A percentile compares a stretch with the other conserved stretches of the same genome.
Evolutionary conservation across 2,113 vertebrate genomes (phyloP).

Genomic region (Picathartes gymnocephalus): DNA sequence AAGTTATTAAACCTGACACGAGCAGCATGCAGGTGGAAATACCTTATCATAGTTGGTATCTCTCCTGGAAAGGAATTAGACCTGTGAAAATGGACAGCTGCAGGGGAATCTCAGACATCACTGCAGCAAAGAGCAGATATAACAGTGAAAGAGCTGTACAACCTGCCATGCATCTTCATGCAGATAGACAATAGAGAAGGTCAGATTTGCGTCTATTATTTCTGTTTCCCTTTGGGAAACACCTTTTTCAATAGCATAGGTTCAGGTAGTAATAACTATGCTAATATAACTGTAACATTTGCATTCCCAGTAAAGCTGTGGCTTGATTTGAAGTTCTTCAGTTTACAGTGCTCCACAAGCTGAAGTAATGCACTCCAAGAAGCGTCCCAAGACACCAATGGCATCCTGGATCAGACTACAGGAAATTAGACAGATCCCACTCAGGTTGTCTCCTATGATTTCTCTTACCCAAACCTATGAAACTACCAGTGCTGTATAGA

Average conservation of each 20-base stretch:
- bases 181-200: neutral
- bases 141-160: neutral
- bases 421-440: neutral
- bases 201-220: neutral
- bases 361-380: neutral
- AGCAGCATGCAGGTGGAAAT: neutral
- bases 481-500: neutral
- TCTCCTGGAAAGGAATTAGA: neutral
- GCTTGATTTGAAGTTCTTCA: neutral
- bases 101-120: neutral
- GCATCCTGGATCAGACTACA: neutral
- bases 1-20: neutral
- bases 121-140: neutral
- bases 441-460: neutral
- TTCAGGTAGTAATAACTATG: neutral
- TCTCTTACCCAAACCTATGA: neutral
- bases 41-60: neutral
- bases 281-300: neutral
- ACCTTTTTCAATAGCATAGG: neutral
- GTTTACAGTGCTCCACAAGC: neutral
- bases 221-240: neutral
- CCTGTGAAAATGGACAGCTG: neutral
- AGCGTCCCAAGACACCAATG: neutral
- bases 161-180: neutral
- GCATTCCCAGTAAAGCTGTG: neutral